A percentile compares a stretch with the other conserved stretches of the same genome.
Conservation (phyloP, 2,113 vertebrate species). For the Planiliza haematocheilus region DNA sequence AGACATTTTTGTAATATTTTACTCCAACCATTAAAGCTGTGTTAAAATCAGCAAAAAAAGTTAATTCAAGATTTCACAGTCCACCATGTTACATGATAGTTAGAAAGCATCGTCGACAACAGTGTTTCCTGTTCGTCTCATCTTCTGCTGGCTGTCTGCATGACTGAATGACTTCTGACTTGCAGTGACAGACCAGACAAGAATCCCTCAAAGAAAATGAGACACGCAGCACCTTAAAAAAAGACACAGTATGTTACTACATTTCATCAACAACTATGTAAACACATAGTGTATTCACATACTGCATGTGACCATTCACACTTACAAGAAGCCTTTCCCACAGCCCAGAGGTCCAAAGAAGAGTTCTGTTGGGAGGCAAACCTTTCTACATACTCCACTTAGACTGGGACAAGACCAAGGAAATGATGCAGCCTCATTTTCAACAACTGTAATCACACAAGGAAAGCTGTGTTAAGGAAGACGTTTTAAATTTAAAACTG, state of each 20-base stretch:
- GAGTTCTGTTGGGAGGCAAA: constrained; percentile 80
- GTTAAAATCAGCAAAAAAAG: constrained; percentile 1
- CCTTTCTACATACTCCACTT: constrained; percentile 79
- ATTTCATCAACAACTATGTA: neutral
- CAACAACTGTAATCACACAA: constrained; percentile 63
- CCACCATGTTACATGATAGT: constrained; percentile 21
- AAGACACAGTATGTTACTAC: neutral
- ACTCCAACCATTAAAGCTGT: constrained; percentile 22
- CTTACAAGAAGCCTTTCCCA: constrained; percentile 82
- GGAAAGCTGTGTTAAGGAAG: neutral
- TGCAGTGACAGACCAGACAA: neutral
- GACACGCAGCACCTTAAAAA: constrained; percentile 82
- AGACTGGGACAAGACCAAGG: constrained; percentile 80
- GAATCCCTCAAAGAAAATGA: constrained; percentile 75
- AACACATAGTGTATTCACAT: constrained; percentile 1
- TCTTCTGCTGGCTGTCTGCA: constrained; percentile 6
- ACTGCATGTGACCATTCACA: constrained; percentile 10
- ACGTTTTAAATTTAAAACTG: too few species aligned
- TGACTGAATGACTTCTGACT: neutral
- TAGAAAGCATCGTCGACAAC: constrained; percentile 13
- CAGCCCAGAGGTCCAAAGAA: constrained; percentile 85
- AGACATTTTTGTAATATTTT: constrained; percentile 27
- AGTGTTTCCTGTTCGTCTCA: constrained; percentile 9
- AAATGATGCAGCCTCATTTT: constrained; percentile 78
- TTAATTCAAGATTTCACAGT: constrained; percentile 26